Evolutionary conservation across 2,797 vertebrate genomes (phyloP).

Genomic region (Garrulus glandarius): DNA sequence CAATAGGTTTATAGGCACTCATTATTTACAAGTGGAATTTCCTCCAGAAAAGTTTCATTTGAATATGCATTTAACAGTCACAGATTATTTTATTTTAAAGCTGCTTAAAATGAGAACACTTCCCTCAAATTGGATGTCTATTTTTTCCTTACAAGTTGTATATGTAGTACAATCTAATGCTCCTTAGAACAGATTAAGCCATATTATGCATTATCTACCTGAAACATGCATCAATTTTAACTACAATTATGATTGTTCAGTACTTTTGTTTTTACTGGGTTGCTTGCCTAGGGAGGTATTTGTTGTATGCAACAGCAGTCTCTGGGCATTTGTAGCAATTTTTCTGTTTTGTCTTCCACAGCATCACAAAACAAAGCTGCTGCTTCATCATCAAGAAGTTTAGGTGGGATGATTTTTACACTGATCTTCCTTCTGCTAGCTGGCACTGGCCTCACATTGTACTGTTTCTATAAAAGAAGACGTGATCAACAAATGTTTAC

Average conservation of each 20-base stretch:
- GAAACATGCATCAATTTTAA: background rate
- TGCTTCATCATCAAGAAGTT: background rate
- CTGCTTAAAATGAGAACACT: background rate
- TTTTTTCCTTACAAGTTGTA: background rate
- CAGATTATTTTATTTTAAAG: background rate
- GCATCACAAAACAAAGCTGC: background rate
- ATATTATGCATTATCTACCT: background rate
- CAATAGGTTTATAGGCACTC: background rate
- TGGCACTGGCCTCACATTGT: background rate
- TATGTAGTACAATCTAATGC: background rate
- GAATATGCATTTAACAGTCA: background rate
- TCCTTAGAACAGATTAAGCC: background rate
- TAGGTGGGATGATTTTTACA: background rate
- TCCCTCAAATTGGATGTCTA: background rate
- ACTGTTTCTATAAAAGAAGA: constrained; percentile 52
- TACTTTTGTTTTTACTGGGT: background rate
- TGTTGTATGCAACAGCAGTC: background rate
- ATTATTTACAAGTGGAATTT: background rate
- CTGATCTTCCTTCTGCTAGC: constrained; percentile 26
- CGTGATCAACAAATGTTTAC: background rate
- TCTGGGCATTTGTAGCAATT: background rate
- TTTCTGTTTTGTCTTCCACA: constrained; percentile 2
- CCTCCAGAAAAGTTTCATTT: background rate
- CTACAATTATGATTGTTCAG: background rate
- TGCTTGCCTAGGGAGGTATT: background rate